Evolutionary conservation across 2,888 invertebrate species (phyloP).

Genomic region (Pristionchus japonicus): DNA sequence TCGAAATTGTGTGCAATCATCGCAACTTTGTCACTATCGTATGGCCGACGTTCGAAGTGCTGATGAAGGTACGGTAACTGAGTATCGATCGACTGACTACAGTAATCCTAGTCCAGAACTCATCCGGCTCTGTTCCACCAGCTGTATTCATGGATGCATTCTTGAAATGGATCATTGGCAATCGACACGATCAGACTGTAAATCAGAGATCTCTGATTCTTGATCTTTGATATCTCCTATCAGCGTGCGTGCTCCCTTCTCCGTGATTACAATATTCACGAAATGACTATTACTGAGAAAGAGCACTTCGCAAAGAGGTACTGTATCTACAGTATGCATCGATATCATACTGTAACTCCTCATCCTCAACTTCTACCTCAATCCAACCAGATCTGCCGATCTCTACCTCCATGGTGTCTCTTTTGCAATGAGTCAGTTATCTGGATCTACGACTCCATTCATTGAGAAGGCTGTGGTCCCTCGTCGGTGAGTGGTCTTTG

Average conservation of each 20-base stretch:
- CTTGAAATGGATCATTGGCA: neutral
- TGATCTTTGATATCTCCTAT: conserved; percentile 21
- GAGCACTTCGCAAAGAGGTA: neutral
- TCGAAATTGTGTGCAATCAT: neutral
- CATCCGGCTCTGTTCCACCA: neutral
- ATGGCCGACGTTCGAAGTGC: conserved; percentile 21
- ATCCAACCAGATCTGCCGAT: neutral
- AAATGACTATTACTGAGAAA: neutral
- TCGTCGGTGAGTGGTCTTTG: neutral
- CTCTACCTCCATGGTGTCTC: conserved; percentile 8
- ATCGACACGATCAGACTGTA: conserved; percentile 32
- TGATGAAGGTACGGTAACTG: conserved; percentile 24
- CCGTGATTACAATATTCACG: neutral
- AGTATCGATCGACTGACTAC: neutral
- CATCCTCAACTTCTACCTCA: neutral
- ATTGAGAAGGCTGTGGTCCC: neutral
- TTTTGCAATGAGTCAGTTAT: neutral
- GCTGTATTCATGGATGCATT: neutral
- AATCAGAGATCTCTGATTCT: neutral
- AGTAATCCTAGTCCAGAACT: neutral
- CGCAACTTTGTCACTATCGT: neutral
- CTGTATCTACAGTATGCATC: neutral
- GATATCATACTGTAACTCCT: neutral
- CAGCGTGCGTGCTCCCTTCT: conserved; percentile 18
- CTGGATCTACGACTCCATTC: neutral